These are phyloP conservation scores for Casuarius casuarius DNA, from an alignment of 2,113 vertebrate genomes.

Conservation along the genomic window DNA sequence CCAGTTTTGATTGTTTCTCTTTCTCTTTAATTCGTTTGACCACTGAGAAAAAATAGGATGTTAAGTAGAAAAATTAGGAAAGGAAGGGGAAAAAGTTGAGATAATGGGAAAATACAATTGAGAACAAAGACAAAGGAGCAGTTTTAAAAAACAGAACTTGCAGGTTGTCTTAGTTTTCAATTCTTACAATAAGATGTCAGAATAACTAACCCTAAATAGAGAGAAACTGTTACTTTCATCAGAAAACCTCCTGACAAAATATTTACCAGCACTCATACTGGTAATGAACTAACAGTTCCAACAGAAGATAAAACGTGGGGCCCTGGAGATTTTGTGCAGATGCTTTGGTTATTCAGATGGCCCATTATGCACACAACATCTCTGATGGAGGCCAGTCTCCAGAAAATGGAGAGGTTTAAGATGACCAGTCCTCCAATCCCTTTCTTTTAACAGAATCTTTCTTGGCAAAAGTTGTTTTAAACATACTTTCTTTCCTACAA, in stretches of 20 bases:
- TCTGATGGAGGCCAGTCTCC: neutral
- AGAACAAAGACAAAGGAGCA: neutral
- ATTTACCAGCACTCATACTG: accelerated
- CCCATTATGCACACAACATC: neutral
- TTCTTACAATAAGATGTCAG: neutral
- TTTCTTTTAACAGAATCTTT: neutral
- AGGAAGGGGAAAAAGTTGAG: neutral
- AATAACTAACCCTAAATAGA: neutral
- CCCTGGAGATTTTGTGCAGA: neutral
- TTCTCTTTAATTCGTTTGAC: neutral
- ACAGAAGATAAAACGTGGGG: accelerated
- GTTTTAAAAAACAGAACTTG: neutral
- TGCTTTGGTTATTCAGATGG: too few species aligned
- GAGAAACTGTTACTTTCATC: neutral
- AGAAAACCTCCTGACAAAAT: neutral
- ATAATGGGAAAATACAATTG: accelerated
- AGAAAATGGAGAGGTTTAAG: too few species aligned
- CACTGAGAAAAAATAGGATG: neutral
- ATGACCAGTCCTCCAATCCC: neutral
- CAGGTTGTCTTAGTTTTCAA: neutral
- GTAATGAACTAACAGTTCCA: accelerated
- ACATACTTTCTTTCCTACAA: neutral
- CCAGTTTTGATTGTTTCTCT: neutral
- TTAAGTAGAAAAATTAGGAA: neutral
- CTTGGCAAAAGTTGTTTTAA: accelerated